Conservation (phyloP, 2,113 vertebrate genomes). For the Otolemur garnettii region DNA sequence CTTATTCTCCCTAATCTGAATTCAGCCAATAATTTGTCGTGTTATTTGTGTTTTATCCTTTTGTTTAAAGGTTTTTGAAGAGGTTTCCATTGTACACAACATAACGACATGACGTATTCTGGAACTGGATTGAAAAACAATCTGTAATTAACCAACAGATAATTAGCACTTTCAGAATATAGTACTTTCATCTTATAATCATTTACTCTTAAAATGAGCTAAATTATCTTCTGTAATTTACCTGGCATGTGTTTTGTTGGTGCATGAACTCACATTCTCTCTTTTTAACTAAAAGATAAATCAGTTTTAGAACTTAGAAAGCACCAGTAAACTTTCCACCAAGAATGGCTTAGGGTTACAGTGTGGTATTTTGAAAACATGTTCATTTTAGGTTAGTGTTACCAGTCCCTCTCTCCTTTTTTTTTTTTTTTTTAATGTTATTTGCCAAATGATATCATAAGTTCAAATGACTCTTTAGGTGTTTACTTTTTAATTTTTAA, state of each 20-base stretch:
- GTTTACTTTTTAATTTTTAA: constrained; percentile 44
- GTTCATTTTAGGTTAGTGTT: background rate
- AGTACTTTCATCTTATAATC: constrained; percentile 72
- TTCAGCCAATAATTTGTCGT: constrained; percentile 52
- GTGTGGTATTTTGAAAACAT: constrained; percentile 3
- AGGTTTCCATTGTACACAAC: constrained; percentile 40
- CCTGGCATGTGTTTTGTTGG: constrained; percentile 56
- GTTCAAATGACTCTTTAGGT: background rate
- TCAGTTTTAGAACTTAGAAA: constrained; percentile 50
- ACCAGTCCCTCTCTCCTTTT: background rate
- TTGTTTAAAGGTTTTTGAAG: constrained; percentile 76
- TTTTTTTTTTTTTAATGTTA: background rate
- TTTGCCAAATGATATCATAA: background rate
- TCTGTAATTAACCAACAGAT: constrained; percentile 77
- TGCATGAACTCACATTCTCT: background rate
- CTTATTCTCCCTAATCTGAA: background rate
- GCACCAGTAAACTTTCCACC: background rate
- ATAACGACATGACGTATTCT: constrained; percentile 55
- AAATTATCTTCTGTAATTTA: constrained; percentile 76
- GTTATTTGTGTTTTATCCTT: constrained; percentile 54
- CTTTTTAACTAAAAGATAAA: constrained; percentile 39
- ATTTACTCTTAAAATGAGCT: constrained; percentile 74
- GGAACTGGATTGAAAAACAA: constrained; percentile 66
- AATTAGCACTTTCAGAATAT: constrained; percentile 74
- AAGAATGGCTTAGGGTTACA: background rate